phyloP scores from a whole-genome alignment of 2,797 vertebrate genomes.

The Ambastaia sidthimunki region DNA sequence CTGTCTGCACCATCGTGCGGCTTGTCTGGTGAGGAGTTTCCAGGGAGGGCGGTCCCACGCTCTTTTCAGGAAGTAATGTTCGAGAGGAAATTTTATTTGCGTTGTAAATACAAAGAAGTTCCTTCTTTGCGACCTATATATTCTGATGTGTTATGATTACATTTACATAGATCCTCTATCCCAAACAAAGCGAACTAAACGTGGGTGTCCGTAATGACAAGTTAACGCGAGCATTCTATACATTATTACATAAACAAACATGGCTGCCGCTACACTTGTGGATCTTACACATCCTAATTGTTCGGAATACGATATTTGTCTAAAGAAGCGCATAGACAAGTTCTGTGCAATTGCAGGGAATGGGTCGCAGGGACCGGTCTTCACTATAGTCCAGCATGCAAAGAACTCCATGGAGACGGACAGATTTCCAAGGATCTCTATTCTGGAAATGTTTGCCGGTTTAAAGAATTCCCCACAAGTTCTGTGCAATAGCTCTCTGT shows the following conservation, averaged over 20 bases:
- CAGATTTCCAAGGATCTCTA: constrained; percentile 46
- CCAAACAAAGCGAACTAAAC: not conserved
- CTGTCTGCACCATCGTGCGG: not conserved
- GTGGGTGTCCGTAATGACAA: not conserved
- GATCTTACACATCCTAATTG: constrained; percentile 77
- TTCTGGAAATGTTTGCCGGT: constrained; percentile 49
- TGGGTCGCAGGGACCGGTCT: constrained; percentile 66
- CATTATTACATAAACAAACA: constrained; percentile 59
- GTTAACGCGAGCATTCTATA: not conserved
- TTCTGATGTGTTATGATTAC: not conserved
- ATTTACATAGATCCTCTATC: not conserved
- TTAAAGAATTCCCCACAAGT: constrained; percentile 65
- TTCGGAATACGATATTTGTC: constrained; percentile 50
- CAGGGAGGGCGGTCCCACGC: constrained; percentile 41
- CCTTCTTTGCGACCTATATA: constrained; percentile 12
- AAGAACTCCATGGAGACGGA: constrained; percentile 45
- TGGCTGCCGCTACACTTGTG: constrained; percentile 80
- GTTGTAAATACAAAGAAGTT: constrained; percentile 19
- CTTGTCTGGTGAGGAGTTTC: constrained; percentile 51
- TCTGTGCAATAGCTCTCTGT: constrained; percentile 68
- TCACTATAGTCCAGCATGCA: constrained; percentile 63
- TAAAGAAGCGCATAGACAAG: constrained; percentile 61
- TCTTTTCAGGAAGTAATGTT: constrained; percentile 45
- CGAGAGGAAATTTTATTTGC: constrained; percentile 5
- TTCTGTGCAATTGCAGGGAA: constrained; percentile 49